phyloP scores from a whole-genome alignment of 2,113 vertebrate species.

The Spermophilus dauricus region DNA sequence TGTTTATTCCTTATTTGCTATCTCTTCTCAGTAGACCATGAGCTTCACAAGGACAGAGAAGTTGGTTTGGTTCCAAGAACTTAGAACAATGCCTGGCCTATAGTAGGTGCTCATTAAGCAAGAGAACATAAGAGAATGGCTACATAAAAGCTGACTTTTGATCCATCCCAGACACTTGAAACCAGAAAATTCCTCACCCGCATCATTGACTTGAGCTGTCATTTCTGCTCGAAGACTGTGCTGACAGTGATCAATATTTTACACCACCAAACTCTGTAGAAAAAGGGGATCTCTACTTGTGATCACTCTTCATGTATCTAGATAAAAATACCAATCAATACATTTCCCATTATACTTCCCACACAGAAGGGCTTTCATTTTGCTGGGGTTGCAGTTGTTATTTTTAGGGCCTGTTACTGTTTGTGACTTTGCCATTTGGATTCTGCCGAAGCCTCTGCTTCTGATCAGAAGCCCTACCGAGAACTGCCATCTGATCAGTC shows the following conservation, averaged over 20 bases:
- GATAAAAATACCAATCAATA: slow-evolving; percentile 64
- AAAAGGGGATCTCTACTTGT: not conserved
- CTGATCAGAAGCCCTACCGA: slow-evolving; percentile 54
- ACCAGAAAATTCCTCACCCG: not conserved
- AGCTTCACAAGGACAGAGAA: not conserved
- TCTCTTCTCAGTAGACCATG: not conserved
- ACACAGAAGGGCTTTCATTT: slow-evolving; percentile 49
- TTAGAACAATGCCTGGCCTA: not conserved
- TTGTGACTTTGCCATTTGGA: slow-evolving; percentile 67
- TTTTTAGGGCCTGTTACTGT: slow-evolving; percentile 75
- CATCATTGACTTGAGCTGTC: not conserved
- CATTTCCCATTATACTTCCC: slow-evolving; percentile 63
- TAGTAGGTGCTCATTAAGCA: not conserved
- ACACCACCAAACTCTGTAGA: not conserved
- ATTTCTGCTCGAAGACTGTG: not conserved
- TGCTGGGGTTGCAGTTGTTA: slow-evolving; percentile 64
- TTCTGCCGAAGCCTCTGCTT: slow-evolving; percentile 50
- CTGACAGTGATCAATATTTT: not conserved
- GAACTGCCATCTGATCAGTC: not conserved
- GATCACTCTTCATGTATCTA: slow-evolving; percentile 5
- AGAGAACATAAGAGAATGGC: not conserved
- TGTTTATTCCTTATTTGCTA: not conserved
- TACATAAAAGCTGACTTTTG: not conserved
- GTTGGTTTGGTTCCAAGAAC: not conserved
- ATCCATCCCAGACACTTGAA: not conserved